Evolutionary conservation across 2,888 invertebrate species (phyloP).

Genomic region (Melolontha melolontha): DNA sequence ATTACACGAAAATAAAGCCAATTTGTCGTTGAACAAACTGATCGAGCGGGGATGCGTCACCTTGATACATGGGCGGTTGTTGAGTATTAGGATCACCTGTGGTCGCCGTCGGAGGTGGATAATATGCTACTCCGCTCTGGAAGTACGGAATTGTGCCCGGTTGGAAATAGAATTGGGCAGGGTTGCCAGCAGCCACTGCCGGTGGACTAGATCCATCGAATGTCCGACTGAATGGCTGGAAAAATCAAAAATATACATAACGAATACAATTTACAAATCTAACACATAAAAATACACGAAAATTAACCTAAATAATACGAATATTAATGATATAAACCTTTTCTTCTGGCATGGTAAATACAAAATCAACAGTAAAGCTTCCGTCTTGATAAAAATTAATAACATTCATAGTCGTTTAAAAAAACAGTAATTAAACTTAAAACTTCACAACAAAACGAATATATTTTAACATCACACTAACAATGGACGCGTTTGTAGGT

Average conservation of each 20-base stretch:
- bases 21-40: conserved; percentile 9
- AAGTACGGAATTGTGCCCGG: conserved; percentile 63
- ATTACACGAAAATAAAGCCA: conserved; percentile 30
- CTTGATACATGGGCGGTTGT: conserved; percentile 61
- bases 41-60: conserved; percentile 51
- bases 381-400: conserved; percentile 19
- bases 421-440: not conserved
- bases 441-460: no score
- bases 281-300: conserved; percentile 1
- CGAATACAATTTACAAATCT: not conserved
- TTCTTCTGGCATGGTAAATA: not conserved
- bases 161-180: conserved; percentile 63
- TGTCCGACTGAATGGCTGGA: conserved; percentile 67
- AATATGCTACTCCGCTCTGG: conserved; percentile 63
- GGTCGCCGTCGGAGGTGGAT: conserved; percentile 55
- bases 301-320: conserved; percentile 7
- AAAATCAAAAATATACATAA: conserved; percentile 12
- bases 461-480: no score
- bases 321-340: not conserved
- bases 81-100: conserved; percentile 60
- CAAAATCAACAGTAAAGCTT: conserved; percentile 21
- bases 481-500: no score
- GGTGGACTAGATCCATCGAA: conserved; percentile 70
- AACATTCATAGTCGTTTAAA: conserved; percentile 12
- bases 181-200: conserved; percentile 65